phyloP scores from a whole-genome alignment of 2,797 vertebrate genomes.

The Scarus forsteni region DNA sequence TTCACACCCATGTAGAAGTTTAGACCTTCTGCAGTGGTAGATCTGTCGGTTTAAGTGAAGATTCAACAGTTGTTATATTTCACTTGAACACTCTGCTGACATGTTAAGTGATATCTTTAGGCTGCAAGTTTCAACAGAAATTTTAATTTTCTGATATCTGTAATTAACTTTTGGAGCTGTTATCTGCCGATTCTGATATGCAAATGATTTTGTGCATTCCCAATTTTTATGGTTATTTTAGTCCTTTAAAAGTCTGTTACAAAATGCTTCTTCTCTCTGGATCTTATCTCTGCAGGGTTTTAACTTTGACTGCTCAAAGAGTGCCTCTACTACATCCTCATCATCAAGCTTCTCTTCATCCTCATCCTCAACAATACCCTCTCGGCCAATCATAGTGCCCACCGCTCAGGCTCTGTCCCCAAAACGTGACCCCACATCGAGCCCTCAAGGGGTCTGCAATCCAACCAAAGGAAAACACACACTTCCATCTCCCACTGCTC shows the following conservation, averaged over 20 bases:
- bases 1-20: no score
- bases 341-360: conserved; percentile 60
- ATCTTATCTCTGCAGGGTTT: conserved; percentile 81
- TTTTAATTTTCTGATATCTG: no score
- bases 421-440: conserved; percentile 57
- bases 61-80: no score
- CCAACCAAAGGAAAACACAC: conserved; percentile 63
- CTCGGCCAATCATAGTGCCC: conserved; percentile 90
- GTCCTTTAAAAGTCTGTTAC: background rate
- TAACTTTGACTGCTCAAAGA: conserved; percentile 88
- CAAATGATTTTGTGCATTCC: no score
- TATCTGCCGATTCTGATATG: no score
- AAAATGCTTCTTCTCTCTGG: background rate
- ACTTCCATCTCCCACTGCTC: conserved; percentile 53
- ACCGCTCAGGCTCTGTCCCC: conserved; percentile 85
- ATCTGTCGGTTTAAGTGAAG: no score
- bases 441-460: conserved; percentile 54
- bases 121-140: no score
- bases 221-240: no score
- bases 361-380: conserved; percentile 70
- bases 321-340: conserved; percentile 68
- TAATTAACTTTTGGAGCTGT: no score
- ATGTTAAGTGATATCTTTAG: no score
- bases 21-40: no score
- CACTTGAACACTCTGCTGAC: no score